Base-by-base conservation (phyloP, 2,888 invertebrate genomes). In the Dryomyza anilis region DNA sequence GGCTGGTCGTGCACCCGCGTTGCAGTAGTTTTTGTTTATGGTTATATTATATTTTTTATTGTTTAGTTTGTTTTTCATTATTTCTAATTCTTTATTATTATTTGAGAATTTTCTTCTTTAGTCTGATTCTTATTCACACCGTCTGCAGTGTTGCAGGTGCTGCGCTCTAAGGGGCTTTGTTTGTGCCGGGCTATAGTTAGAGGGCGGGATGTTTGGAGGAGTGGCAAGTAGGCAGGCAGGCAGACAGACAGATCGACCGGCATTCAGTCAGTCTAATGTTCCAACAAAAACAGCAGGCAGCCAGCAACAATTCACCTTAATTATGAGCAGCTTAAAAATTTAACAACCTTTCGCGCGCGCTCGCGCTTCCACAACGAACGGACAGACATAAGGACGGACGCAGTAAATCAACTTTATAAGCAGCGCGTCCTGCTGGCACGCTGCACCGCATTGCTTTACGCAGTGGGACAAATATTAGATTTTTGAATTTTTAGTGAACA, bases 301-400 rank as follows among this genome's bases (percentile, higher is more conserved):
- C n/a, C n/a, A 30, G 25, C 63, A 30, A 48, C 12, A 46, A 43
- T 46, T 16, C 55, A 39, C 25, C 57, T 57, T 63, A 57, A 48
- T 63, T 63, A 48, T 50, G 63, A 57, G 48, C 46, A 21, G 50
- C 58, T 57, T 58, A 50, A 50, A 57, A 64, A 58, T 64, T 57
- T 57, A 64, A 64, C 29, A 46, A 46, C 43, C 52, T 61, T 23
- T n/a, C 21, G 55, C 12, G 46, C 16, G 62, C 52, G 27, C 33
- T 33, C 7, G 33, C 33, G 10, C 55, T 19, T 33, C 7, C 19
- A 10, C 55, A 29, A 23, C n/a, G 25, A 45, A 43, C 7, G n/a
- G n/a, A n/a, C n/a, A n/a, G n/a, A n/a, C n/a, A n/a, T n/a, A n/a
- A n/a, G n/a, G n/a, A n/a, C n/a, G n/a, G n/a, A n/a, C 14, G 43